Evolutionary conservation across 2,888 invertebrate species (phyloP).

Genomic region (Drosophila cyrtoloma): DNA sequence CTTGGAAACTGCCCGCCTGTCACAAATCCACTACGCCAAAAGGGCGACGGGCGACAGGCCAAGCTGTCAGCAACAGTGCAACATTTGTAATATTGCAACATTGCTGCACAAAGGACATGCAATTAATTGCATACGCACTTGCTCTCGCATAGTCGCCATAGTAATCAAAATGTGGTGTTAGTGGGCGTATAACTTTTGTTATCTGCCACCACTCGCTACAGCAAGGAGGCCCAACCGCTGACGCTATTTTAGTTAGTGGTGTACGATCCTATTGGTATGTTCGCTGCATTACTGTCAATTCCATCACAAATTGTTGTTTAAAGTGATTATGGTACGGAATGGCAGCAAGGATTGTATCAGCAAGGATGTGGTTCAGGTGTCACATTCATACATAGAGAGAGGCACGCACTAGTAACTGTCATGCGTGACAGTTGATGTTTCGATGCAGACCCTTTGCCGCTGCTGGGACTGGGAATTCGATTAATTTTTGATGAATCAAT

Average conservation of each 20-base stretch:
- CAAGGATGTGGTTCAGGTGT: slow-evolving; percentile 31
- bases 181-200: slow-evolving; percentile 6
- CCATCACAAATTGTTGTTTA: slow-evolving; percentile 66
- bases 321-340: slow-evolving; percentile 63
- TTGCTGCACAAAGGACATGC: slow-evolving; percentile 44
- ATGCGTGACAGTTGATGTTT: slow-evolving; percentile 67
- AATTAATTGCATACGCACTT: slow-evolving; percentile 54
- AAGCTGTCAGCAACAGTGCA: slow-evolving; percentile 38
- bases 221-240: not conserved
- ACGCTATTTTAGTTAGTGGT: slow-evolving; percentile 15
- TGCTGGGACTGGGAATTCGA: slow-evolving; percentile 72
- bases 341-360: slow-evolving; percentile 17
- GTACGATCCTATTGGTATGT: slow-evolving; percentile 9
- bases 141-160: not conserved
- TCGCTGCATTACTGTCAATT: slow-evolving; percentile 40
- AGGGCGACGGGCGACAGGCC: slow-evolving; percentile 2
- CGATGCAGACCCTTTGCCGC: slow-evolving; percentile 27
- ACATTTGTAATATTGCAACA: slow-evolving; percentile 18
- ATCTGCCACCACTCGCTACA: not conserved
- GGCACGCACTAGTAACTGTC: slow-evolving; percentile 11
- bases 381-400: slow-evolving; percentile 2
- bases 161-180: slow-evolving; percentile 6
- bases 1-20: slow-evolving; percentile 47
- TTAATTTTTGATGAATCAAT: slow-evolving; percentile 84
- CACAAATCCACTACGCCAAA: slow-evolving; percentile 21